Conservation (phyloP, 2,888 invertebrate species). For the Leptinotarsa tumamoca region DNA sequence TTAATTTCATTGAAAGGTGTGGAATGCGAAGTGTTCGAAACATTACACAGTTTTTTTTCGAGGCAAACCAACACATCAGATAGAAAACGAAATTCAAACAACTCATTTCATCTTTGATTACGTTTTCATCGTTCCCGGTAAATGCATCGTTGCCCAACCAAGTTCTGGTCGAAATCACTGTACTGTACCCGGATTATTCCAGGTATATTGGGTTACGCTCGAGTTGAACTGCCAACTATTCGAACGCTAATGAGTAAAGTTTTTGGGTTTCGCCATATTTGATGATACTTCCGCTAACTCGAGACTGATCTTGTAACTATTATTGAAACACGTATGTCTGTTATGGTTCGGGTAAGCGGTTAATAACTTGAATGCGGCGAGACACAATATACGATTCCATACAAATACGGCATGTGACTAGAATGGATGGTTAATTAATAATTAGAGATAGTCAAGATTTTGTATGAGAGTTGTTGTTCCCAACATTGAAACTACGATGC, state of each 20-base stretch:
- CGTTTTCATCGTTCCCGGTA: not conserved
- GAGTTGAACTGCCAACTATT: constrained; percentile 20
- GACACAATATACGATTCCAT: not conserved
- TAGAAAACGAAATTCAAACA: too few species aligned
- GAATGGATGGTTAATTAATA: not conserved
- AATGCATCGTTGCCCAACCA: not conserved
- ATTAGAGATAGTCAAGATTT: not conserved
- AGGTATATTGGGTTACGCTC: not conserved
- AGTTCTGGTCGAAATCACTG: not conserved
- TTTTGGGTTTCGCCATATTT: constrained; percentile 23
- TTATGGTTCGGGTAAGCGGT: not conserved
- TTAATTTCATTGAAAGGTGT: too few species aligned
- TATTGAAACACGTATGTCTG: constrained; percentile 1
- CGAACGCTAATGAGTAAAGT: constrained; percentile 26
- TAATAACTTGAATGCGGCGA: not conserved
- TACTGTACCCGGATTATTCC: not conserved
- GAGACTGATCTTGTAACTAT: not conserved
- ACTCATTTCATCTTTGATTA: too few species aligned
- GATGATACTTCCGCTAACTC: constrained; percentile 20
- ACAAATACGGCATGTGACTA: too few species aligned
- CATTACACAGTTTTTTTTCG: too few species aligned
- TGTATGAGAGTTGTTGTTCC: too few species aligned
- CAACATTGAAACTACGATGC: too few species aligned
- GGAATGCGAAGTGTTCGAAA: too few species aligned
- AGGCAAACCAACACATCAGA: too few species aligned